These are phyloP conservation scores for Cranoglanis bouderius DNA, from an alignment of 2,113 vertebrate genomes.

Conservation along the genomic window DNA sequence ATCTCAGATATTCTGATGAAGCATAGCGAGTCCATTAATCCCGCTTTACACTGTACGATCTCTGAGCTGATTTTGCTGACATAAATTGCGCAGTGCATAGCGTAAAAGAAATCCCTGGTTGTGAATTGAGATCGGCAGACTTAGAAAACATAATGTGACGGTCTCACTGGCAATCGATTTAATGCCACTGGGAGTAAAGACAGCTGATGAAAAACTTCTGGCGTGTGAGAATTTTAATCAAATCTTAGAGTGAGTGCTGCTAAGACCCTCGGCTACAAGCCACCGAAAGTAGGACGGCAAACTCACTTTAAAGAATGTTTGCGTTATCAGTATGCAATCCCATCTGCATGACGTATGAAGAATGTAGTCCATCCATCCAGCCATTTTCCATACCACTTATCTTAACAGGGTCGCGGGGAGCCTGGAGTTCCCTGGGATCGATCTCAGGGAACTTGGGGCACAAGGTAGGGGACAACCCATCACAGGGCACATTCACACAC, in stretches of 20 bases:
- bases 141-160: background rate
- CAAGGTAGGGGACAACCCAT: no score
- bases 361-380: no score
- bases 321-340: background rate
- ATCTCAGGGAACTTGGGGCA: no score
- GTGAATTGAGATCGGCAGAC: background rate
- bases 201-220: background rate
- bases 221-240: no score
- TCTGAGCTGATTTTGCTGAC: background rate
- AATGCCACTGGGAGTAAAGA: background rate
- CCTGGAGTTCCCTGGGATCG: no score
- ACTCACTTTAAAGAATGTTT: background rate
- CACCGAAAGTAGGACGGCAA: no score
- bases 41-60: background rate
- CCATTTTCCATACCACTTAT: no score
- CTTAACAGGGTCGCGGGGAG: no score
- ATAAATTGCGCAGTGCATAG: background rate
- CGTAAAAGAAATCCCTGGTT: background rate
- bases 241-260: no score
- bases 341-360: background rate
- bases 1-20: background rate
- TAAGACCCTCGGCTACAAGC: no score
- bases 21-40: background rate
- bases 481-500: no score
- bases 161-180: background rate